Conservation (phyloP, 2,797 vertebrate species). For the Taenioides sp. region DNA sequence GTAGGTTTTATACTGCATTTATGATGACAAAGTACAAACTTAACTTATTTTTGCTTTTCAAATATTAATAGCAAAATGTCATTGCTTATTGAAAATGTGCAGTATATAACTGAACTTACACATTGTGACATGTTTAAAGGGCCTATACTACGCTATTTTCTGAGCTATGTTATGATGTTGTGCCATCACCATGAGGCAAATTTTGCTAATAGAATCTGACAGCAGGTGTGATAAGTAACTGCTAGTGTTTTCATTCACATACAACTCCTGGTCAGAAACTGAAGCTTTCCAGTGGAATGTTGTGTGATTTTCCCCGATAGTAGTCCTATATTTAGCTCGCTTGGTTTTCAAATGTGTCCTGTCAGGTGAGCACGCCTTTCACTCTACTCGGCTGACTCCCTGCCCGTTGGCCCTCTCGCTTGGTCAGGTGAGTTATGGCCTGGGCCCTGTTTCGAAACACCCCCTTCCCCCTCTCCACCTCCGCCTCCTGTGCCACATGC, state of each 20-base stretch:
- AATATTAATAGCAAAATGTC: no score
- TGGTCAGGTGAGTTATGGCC: constrained; percentile 74
- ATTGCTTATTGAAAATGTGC: no score
- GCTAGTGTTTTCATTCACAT: constrained; percentile 20
- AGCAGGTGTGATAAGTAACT: constrained; percentile 21
- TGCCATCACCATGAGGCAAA: constrained; percentile 43
- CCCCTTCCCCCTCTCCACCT: constrained; percentile 9
- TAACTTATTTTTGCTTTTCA: no score
- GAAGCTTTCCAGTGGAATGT: constrained; percentile 24
- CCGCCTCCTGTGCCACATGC: constrained; percentile 23
- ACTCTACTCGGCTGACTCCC: constrained; percentile 31
- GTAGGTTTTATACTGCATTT: no score
- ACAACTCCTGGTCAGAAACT: constrained; percentile 31
- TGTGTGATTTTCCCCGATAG: constrained; percentile 49
- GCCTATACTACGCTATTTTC: no score
- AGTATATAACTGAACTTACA: no score
- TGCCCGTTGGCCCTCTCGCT: constrained; percentile 38
- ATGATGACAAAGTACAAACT: no score
- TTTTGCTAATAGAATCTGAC: constrained; percentile 38
- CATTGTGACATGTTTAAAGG: no score
- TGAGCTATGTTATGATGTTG: no score
- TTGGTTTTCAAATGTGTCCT: constrained; percentile 57
- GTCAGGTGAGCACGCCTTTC: constrained; percentile 48
- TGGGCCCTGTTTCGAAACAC: constrained; percentile 45
- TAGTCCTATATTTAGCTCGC: constrained; percentile 53